Evolutionary conservation across 2,888 invertebrate species (phyloP), one percentile per base, ranked within the genome.

Genomic region (Parelbella ahira): DNA sequence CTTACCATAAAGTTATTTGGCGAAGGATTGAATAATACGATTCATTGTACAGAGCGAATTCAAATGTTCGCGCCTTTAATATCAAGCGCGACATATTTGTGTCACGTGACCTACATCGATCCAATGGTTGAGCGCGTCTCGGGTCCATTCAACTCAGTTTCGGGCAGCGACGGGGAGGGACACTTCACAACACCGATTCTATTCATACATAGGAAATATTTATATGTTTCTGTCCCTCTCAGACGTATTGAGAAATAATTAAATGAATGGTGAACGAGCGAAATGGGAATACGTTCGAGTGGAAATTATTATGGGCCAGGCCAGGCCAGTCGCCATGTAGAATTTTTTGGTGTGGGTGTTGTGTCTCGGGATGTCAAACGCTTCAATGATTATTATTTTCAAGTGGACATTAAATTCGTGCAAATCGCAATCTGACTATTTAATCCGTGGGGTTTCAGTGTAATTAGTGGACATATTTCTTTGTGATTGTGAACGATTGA

Each of bases 91-190:
- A 70, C 70, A 74, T 76, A 72, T 75, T 76, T 68, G 63, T 63
- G 61, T 84, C 88, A 88, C 86, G 87, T 88, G 88, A 87, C 70
- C 58, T 41, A 68, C 75, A 88, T 88, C 87, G 88, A 88, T 88
- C 88, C 88, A 88, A 88, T 88, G 75, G 87, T 69, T 77, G 83
- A 83, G 69, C 80, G 83, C 84, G 84, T 84, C 83, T 77, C 80
- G 84, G 84, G 88, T 88, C 88, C 88, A 88, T 88, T 88, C 88
- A 88, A 88, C 88, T 88, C 86, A 63, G 68, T 60, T 70, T 77
- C 71, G 74, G 54, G 54, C 58, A 55, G 53, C 59, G 67, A 68
- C 68, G 75, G 70, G 70, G 72, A 74, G 76, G 76, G 76, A 76
- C 72, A 81, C 81, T 82, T 84, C 82, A 82, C 71, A 75, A 81